These are phyloP conservation scores for Adelphocoris suturalis DNA, from an alignment of 2,888 invertebrate genomes.

Conservation along the genomic window DNA sequence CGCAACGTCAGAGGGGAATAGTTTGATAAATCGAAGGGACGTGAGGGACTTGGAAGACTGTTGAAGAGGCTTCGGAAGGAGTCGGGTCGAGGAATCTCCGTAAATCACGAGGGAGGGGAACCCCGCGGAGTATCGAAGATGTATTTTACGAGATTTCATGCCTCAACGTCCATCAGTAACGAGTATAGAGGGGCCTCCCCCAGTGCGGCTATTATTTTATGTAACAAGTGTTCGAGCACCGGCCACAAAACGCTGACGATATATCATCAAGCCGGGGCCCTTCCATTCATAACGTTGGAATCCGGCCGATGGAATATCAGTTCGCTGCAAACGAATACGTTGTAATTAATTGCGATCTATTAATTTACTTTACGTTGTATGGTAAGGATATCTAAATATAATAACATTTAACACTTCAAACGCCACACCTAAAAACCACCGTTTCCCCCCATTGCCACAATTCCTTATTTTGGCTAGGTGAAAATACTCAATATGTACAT, in stretches of 20 bases:
- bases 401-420: too few species aligned
- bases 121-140: slow-evolving; percentile 63
- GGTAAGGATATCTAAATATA: too few species aligned
- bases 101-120: slow-evolving; percentile 57
- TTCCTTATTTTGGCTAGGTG: too few species aligned
- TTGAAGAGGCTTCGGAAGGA: background rate
- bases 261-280: slow-evolving; percentile 4
- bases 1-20: slow-evolving; percentile 42
- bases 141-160: slow-evolving; percentile 67
- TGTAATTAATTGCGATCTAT: too few species aligned
- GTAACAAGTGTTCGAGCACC: slow-evolving; percentile 62
- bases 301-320: background rate
- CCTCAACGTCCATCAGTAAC: slow-evolving; percentile 68
- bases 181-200: slow-evolving; percentile 51
- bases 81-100: slow-evolving; percentile 12
- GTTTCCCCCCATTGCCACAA: too few species aligned
- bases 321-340: background rate
- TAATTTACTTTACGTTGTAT: too few species aligned
- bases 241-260: slow-evolving; percentile 46
- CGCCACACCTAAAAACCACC: too few species aligned
- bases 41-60: slow-evolving; percentile 33
- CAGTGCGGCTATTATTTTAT: slow-evolving; percentile 60
- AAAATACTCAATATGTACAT: too few species aligned
- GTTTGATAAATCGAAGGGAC: slow-evolving; percentile 59
- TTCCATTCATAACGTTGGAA: slow-evolving; percentile 29